These are phyloP conservation scores for Ctenopoma multispine DNA, from an alignment of 2,797 vertebrate species.

Conservation along the genomic window DNA sequence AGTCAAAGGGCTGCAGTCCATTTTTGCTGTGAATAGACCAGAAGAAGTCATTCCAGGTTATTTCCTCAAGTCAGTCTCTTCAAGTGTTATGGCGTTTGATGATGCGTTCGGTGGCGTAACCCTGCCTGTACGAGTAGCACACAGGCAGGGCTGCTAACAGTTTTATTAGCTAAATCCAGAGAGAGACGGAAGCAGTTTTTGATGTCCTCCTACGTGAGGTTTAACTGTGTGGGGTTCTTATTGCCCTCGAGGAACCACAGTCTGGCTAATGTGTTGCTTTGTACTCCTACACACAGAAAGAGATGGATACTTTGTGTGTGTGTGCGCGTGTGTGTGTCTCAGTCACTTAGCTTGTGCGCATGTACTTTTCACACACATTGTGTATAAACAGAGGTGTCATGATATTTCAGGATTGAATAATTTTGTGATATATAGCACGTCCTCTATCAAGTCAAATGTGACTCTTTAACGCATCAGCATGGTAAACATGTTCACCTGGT, in stretches of 20 bases:
- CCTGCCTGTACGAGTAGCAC: constrained; percentile 40
- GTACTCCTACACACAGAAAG: constrained; percentile 74
- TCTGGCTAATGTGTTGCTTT: constrained; percentile 80
- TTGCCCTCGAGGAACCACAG: constrained; percentile 75
- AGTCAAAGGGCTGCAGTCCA: constrained; percentile 15
- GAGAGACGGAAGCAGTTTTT: constrained; percentile 70
- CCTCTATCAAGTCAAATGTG: no score
- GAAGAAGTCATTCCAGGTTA: constrained; percentile 39
- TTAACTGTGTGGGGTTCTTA: constrained; percentile 74
- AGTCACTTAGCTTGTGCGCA: constrained; percentile 31
- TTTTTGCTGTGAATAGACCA: constrained; percentile 30
- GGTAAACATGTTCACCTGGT: no score
- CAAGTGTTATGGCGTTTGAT: constrained; percentile 48
- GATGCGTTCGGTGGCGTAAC: constrained; percentile 41
- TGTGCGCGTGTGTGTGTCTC: constrained; percentile 38
- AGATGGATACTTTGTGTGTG: constrained; percentile 54
- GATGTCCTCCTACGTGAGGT: constrained; percentile 79
- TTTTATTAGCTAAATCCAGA: constrained; percentile 74
- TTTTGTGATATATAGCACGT: constrained; percentile 41
- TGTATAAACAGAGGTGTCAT: constrained; percentile 50
- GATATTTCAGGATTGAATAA: constrained; percentile 52
- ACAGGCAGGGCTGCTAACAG: constrained; percentile 65
- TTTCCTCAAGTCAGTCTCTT: constrained; percentile 54
- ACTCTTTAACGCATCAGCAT: no score
- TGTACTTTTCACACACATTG: constrained; percentile 35